Conservation (phyloP, 2,888 invertebrate genomes). For the Calliopum simillimum region DNA sequence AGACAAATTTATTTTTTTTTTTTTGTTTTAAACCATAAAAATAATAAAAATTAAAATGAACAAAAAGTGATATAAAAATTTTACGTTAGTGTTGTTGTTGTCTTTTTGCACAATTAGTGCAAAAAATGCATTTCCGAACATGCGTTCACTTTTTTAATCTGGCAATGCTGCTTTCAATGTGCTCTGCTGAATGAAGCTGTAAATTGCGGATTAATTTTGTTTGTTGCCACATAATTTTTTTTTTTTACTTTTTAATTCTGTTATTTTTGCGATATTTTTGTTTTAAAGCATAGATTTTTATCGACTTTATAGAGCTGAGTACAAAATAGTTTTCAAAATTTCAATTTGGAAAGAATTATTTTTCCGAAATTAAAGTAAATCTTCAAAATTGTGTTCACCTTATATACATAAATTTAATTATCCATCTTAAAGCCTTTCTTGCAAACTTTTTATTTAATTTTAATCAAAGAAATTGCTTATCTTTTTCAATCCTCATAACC, state of each 20-base stretch:
- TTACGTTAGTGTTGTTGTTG: neutral
- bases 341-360: too few relatives aligned
- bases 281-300: neutral
- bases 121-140: neutral
- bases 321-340: too few relatives aligned
- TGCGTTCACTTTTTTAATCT: conserved; percentile 15
- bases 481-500: too few relatives aligned
- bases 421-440: too few relatives aligned
- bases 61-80: neutral
- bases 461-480: too few relatives aligned
- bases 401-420: too few relatives aligned
- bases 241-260: neutral
- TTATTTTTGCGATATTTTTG: neutral
- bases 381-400: too few relatives aligned
- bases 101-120: conserved; percentile 17
- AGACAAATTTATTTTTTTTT: too few relatives aligned
- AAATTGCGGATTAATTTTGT: conserved; percentile 47
- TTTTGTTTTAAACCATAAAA: neutral
- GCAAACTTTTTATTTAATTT: too few relatives aligned
- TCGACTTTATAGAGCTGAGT: too few relatives aligned
- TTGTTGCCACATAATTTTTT: neutral
- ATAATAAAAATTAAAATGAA: neutral
- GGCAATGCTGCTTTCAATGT: neutral
- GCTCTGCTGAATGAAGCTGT: conserved; percentile 18
- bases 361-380: too few relatives aligned